These are phyloP conservation scores for Harpagifer antarcticus DNA, from an alignment of 2,797 vertebrate genomes.

Conservation along the genomic window DNA sequence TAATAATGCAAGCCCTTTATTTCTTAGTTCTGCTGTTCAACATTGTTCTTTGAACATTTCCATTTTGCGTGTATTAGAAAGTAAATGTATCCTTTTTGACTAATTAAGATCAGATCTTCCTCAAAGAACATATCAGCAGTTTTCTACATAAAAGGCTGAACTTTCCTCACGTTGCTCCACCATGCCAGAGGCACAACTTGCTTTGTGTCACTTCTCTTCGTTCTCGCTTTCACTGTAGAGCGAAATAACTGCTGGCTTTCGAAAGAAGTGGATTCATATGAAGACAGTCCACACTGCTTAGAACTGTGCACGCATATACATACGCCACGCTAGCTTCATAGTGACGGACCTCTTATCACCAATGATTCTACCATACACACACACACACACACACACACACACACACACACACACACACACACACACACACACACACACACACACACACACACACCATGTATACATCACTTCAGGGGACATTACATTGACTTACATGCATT, in stretches of 20 bases:
- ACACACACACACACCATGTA: not conserved
- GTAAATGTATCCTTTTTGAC: not conserved
- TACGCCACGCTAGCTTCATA: slow-evolving; percentile 28
- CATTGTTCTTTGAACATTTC: no score
- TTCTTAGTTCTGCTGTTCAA: no score
- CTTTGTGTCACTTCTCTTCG: slow-evolving; percentile 12
- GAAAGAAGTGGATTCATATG: slow-evolving; percentile 42
- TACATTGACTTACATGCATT: no score
- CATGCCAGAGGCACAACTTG: slow-evolving; percentile 8
- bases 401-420: no score
- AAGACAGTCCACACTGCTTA: slow-evolving; percentile 7
- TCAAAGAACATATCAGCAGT: not conserved
- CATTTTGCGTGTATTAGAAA: not conserved
- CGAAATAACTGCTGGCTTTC: slow-evolving; percentile 26
- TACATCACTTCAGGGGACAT: no score
- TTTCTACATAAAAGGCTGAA: slow-evolving; percentile 1
- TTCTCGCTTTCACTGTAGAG: slow-evolving; percentile 8
- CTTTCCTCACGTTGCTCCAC: slow-evolving; percentile 6
- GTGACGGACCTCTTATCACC: slow-evolving; percentile 36
- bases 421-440: no score
- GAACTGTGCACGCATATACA: slow-evolving; percentile 35
- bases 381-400: no score
- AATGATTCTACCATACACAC: not conserved
- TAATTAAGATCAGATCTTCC: not conserved
- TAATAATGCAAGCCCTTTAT: no score